Evolutionary conservation across 2,113 vertebrate species (phyloP), one percentile per base, ranked within the genome.

Genomic region (Nesogale talazaci): DNA sequence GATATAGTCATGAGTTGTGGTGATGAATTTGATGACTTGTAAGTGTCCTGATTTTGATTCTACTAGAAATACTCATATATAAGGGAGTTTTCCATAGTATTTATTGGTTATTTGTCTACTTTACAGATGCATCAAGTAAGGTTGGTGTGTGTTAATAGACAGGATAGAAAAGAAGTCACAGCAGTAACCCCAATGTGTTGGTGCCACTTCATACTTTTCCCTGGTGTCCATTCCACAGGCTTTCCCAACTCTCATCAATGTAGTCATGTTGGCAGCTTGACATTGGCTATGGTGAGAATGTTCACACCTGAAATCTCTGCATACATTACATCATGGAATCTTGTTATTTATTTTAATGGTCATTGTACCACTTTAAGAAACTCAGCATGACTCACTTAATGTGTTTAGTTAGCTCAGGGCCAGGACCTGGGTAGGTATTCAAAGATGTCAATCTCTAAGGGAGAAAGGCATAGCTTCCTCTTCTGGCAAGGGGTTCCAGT

Each of bases 11-110:
- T 82, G 27, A 67, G 23, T 92, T 92, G 75, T 0, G 31, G 27
- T 91, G 34, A 79, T 56, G 70, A 89, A n/a, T 88, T 85, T 72
- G 16, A 88, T 82, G 92, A 25, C 7, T 92, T 92, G 15, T 16
- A 81, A 76, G n/a, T 80, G 27, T 91, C 22, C 34, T 75, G 56
- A 8, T 88, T 93, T 82, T 40, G 52, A 27, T 80, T 85, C 31
- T 40, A 74, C 15, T 34, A 86, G 85, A 82, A 86, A 56, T 94
- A 80, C 69, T 83, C 17, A 92, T 56, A 10, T 59, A n/a, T 87
- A 91, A 88, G 57, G 1, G 42, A 12, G 1, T 12, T 85, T 31
- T 9, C 40, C 5, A 88, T 36, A 72, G 85, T 70, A 78, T 74
- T 0, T 69, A 1, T 16, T 65, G 90, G 92, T 22, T 42, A 84